These are phyloP conservation scores for Diachasmimorpha longicaudata DNA, from an alignment of 1,140 invertebrate species.

Conservation along the genomic window DNA sequence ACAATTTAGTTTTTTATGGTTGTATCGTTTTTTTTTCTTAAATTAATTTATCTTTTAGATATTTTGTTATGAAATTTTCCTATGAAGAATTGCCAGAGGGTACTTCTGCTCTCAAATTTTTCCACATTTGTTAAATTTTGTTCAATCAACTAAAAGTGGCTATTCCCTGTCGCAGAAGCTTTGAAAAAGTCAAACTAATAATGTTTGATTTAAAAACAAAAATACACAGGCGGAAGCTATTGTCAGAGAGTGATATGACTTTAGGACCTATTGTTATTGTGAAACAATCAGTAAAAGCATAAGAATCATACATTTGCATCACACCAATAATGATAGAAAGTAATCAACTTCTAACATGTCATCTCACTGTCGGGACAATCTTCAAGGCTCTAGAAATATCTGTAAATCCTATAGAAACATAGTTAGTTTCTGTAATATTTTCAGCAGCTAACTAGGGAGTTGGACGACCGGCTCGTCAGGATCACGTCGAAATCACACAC, in stretches of 20 bases:
- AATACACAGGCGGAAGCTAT: neutral
- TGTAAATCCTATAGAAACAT: neutral
- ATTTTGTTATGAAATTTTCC: too few species aligned
- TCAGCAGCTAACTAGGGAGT: neutral
- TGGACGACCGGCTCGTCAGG: neutral
- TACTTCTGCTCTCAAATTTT: too few species aligned
- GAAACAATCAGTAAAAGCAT: neutral
- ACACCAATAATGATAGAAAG: neutral
- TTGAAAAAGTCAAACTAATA: neutral
- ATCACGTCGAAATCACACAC: neutral
- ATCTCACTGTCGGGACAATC: neutral
- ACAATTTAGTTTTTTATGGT: too few species aligned
- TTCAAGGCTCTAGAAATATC: neutral
- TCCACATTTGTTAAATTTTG: neutral
- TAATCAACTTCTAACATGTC: neutral
- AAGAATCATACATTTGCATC: neutral
- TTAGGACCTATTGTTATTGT: neutral
- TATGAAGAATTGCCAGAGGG: too few species aligned
- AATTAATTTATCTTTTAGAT: too few species aligned
- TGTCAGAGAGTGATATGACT: neutral
- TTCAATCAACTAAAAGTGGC: neutral
- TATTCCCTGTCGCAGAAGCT: neutral
- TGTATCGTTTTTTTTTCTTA: too few species aligned
- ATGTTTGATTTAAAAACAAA: neutral
- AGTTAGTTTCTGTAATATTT: neutral